Evolutionary conservation across 2,888 invertebrate species (phyloP), one percentile per base, ranked within the genome.

Genomic region (Eristalis pertinax): DNA sequence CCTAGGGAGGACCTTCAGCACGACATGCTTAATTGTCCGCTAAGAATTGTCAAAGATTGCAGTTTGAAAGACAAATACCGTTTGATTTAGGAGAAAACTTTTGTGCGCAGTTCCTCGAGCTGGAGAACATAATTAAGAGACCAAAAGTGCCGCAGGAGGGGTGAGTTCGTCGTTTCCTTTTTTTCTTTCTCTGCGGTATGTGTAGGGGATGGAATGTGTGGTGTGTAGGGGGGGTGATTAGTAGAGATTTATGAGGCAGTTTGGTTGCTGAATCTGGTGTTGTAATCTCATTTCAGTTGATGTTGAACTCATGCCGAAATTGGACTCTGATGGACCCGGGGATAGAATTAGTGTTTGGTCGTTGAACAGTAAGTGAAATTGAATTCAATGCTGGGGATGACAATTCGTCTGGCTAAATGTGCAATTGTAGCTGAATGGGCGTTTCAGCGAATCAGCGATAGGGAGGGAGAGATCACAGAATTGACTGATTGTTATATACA

Each of bases 11-110:
- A 50, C 50, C 19, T 50, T 50, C 2, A 38, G 43, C 32, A 24
- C 8, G 41, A 19, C 50, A 62, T 80, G 80, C 63, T 70, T 79
- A 84, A 80, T 84, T 80, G 80, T 62, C 65, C 76, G 70, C 84
- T 68, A 73, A 76, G 84, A 84, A 84, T 84, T 80, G 67, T 84
- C 79, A 64, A 84, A 84, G 80, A 87, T 76, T 82, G 81, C 75
- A 83, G 67, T 72, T 87, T 68, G 43, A 83, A 78, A 79, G 79
- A 83, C 87, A 83, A 87, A 83, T 79, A 32, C 78, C 72, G 72
- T 76, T 87, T 80, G 87, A 87, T 87, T 83, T 79, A 73, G 67
- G 38, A 68, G 58, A n/a, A 79, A 83, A 83, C 58, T 87, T 64
- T 56, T 32, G 38, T 38, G 60, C 35, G 50, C 19, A 56, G 19